Evolutionary conservation across 2,888 invertebrate genomes (phyloP), one percentile per base, ranked within the genome.

Genomic region (Archips xylosteana): DNA sequence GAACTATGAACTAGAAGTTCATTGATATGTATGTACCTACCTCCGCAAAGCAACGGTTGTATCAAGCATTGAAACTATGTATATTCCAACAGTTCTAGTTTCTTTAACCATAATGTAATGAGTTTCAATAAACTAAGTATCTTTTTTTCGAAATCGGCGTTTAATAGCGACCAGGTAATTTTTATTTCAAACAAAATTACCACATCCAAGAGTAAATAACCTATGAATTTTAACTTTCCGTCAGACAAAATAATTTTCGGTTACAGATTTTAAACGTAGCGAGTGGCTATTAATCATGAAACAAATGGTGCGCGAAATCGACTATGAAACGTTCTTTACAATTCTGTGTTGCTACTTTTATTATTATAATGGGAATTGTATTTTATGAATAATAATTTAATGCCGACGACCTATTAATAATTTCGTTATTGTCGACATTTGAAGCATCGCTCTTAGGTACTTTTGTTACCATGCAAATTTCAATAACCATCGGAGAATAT

Each of bases 261-360:
- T 23, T 54, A 57, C 75, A 74, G 73, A 75, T 75, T 77, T 75
- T 75, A 76, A 76, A 71, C 74, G 69, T 64, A 71, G 65, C 75
- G 75, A 70, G 67, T 54, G 75, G 60, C 67, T 76, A 79, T 81
- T 80, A 77, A 80, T 81, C 79, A 78, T 47, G 66, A 51, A 62
- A 70, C 77, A 75, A 81, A 78, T 81, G 77, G 76, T 73, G 77
- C 78, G 77, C 70, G 61, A 77, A 78, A 77, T 78, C 75, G 72
- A 78, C 78, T 75, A 72, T 71, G 78, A 77, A 78, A 63, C 73
- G 76, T 65, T 74, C 64, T 74, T 74, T 60, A 60, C 60, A 65
- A 65, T 60, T 65, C 64, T 76, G 62, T 73, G 73, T 75, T 60
- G 66, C 63, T 70, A 70, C 61, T 64, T 73, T 72, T 60, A 64